Evolutionary conservation across 2,888 invertebrate genomes (phyloP), one percentile per base, ranked within the genome.

Genomic region (Eupsilia transversa): DNA sequence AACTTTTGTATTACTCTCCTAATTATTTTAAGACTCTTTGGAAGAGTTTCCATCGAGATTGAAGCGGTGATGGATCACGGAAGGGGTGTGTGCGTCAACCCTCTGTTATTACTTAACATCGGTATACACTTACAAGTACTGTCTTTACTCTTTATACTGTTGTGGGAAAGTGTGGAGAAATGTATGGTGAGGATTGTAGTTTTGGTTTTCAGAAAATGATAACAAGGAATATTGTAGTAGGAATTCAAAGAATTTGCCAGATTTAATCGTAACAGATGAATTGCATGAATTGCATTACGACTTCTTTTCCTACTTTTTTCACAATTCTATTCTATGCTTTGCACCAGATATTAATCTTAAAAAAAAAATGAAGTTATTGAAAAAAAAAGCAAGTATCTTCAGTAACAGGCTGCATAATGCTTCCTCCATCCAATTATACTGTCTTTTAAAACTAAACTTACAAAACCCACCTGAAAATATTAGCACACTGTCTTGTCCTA

Each of bases 11-110:
- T 86, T 84, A 86, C 33, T n/a, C 43, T 73, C 43, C 60, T 87
- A 88, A 87, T 87, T 82, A 84, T 87, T 84, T 77, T 63, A 82
- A 84, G 86, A 84, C 81, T 75, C 57, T 46, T 68, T 79, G 74
- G 85, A 86, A 86, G 87, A 89, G 83, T 85, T 64, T 82, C 73
- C 67, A 84, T 82, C 87, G 84, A 87, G 92, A 90, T 91, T 90
- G 91, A 91, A 88, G 81, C 76, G 85, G 90, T 93, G 93, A 93
- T 93, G 92, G 93, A 93, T 93, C 91, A 91, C 91, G 83, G 79
- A 89, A 90, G 90, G 91, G 93, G 92, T 90, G 89, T 83, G 68
- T 43, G 46, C 46, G 67, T 66, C 65, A 27, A 72, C 87, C 88
- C 86, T 79, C 46, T 43, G 67, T 77, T 82, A 76, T 87, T 83